phyloP scores from a whole-genome alignment of 2,113 vertebrate genomes.

The Camelus dromedarius region DNA sequence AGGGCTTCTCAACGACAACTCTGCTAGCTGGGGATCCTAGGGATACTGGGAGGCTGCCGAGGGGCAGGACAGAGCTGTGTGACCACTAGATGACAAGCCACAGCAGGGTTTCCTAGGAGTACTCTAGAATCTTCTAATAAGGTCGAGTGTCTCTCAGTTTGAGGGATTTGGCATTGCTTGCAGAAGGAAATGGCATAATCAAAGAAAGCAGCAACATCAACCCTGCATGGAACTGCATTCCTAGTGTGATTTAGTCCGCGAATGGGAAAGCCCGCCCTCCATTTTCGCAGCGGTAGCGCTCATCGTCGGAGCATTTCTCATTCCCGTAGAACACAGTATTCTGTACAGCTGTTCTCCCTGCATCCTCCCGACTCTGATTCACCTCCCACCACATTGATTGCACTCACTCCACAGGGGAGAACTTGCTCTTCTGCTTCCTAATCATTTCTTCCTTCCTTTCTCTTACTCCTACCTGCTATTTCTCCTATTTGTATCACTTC shows the following conservation, averaged over 20 bases:
- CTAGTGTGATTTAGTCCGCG: background rate
- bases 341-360: background rate
- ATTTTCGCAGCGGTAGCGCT: background rate
- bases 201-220: background rate
- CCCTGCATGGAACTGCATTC: background rate
- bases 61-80: too few species aligned
- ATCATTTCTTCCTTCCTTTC: background rate
- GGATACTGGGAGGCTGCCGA: background rate
- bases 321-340: background rate
- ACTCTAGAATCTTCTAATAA: background rate
- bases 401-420: background rate
- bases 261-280: background rate
- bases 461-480: background rate
- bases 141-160: background rate
- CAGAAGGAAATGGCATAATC: background rate
- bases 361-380: background rate
- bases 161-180: background rate
- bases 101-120: fast-evolving
- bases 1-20: fast-evolving
- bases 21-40: background rate
- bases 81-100: background rate
- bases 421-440: background rate
- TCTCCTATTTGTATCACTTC: background rate
- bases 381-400: background rate
- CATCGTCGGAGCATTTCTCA: background rate